Conservation (phyloP, 1,140 invertebrate species). For the Limonius californicus region DNA sequence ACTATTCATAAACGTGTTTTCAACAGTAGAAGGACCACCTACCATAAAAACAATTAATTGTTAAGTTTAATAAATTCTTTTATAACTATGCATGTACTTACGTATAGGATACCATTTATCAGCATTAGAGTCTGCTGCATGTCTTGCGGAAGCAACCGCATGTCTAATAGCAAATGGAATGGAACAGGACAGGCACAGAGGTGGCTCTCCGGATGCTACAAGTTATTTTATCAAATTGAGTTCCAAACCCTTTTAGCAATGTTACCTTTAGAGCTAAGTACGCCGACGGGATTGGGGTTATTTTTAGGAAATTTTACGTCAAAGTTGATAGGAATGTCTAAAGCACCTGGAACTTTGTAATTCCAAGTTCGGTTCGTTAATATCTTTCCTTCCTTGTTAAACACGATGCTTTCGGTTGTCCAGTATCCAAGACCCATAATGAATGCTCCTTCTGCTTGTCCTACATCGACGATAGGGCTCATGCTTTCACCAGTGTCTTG, state of each 20-base stretch:
- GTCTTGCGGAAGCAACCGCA: conserved; percentile 63
- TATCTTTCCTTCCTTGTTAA: conserved; percentile 63
- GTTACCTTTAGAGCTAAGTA: conserved; percentile 75
- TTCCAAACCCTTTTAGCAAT: neutral
- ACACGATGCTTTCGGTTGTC: conserved; percentile 68
- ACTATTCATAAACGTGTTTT: conserved; percentile 35
- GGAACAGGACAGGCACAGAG: conserved; percentile 62
- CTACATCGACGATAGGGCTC: conserved; percentile 76
- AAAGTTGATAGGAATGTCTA: conserved; percentile 84
- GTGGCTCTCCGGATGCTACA: conserved; percentile 59
- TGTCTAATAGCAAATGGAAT: conserved; percentile 69
- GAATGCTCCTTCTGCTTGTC: conserved; percentile 83
- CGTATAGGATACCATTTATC: conserved; percentile 46
- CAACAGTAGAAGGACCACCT: conserved; percentile 37
- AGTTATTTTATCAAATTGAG: neutral
- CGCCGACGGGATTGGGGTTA: conserved; percentile 63
- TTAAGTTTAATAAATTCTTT: neutral
- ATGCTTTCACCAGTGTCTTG: conserved; percentile 74
- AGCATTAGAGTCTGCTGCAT: conserved; percentile 51
- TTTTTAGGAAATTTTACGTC: conserved; percentile 70
- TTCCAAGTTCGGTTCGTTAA: conserved; percentile 79
- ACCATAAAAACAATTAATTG: conserved; percentile 18
- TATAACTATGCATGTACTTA: conserved; percentile 25
- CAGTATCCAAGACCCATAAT: conserved; percentile 84
- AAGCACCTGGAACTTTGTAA: conserved; percentile 77